phyloP scores from a whole-genome alignment of 2,113 vertebrate species.

The Chionodraco myersi region DNA sequence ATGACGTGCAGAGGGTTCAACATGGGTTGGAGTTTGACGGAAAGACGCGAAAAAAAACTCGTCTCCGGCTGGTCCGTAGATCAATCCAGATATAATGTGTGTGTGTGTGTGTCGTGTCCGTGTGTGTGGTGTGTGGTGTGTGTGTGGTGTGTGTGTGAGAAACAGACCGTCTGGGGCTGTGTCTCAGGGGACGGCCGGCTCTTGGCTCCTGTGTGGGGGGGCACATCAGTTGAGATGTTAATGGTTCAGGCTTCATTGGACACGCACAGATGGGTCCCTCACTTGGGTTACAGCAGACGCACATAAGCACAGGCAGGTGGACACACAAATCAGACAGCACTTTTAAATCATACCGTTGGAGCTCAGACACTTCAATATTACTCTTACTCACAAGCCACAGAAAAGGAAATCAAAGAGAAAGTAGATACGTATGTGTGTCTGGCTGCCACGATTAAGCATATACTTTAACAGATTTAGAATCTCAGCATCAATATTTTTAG shows the following conservation, averaged over 20 bases:
- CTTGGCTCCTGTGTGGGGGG: conserved; percentile 36
- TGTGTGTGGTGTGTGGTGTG: neutral
- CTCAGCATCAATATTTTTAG: conserved; percentile 7
- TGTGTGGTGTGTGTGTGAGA: neutral
- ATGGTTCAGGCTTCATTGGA: conserved; percentile 67
- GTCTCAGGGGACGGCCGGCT: conserved; percentile 51
- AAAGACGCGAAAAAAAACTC: conserved; percentile 19
- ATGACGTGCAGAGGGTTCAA: conserved; percentile 11
- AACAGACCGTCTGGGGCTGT: conserved; percentile 13
- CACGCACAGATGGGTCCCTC: conserved; percentile 70
- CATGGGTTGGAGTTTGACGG: conserved; percentile 19
- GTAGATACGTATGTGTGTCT: neutral
- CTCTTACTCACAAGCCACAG: neutral
- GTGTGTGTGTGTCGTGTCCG: neutral
- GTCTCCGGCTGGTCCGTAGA: conserved; percentile 17
- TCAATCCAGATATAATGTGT: conserved; percentile 1
- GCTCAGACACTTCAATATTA: neutral
- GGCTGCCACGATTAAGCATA: neutral
- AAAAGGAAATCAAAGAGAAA: too few relatives aligned
- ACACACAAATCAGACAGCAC: conserved; percentile 21
- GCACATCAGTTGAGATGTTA: conserved; percentile 61
- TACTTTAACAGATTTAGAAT: conserved; percentile 11
- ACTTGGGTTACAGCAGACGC: conserved; percentile 28
- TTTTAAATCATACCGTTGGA: neutral
- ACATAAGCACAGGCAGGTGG: conserved; percentile 41